Conservation (phyloP, 1,140 invertebrate genomes). For the Meteorus sp. region DNA sequence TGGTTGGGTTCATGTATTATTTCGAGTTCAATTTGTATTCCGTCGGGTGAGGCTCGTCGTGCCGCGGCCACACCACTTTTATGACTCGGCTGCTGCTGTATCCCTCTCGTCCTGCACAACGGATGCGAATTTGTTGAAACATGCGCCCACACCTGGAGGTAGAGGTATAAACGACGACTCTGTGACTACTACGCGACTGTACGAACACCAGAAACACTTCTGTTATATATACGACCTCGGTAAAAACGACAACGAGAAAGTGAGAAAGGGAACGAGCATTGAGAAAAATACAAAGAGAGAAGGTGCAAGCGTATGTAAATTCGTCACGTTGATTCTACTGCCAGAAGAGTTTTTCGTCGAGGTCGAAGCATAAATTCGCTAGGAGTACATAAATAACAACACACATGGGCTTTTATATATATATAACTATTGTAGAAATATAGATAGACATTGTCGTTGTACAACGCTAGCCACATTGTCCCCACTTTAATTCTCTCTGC, state of each 20-base stretch:
- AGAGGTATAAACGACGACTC: too few species aligned
- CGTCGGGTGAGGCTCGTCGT: conserved; percentile 21
- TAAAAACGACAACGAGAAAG: not conserved
- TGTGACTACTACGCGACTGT: too few species aligned
- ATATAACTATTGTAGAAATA: conserved; percentile 8
- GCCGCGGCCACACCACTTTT: conserved; percentile 25
- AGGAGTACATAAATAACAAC: conserved; percentile 27
- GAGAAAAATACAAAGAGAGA: too few species aligned
- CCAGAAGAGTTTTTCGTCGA: conserved; percentile 15
- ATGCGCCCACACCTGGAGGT: conserved; percentile 6
- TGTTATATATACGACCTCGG: conserved; percentile 3
- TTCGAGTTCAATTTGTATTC: conserved; percentile 32
- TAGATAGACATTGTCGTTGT: not conserved
- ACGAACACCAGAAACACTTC: too few species aligned
- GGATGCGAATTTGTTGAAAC: conserved; percentile 24
- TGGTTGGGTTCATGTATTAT: conserved; percentile 28
- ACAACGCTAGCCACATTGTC: not conserved
- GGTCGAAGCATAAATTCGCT: conserved; percentile 20
- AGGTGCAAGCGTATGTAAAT: conserved; percentile 22
- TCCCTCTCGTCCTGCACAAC: too few species aligned
- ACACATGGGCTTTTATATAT: conserved; percentile 19
- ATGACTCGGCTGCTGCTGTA: conserved; percentile 23
- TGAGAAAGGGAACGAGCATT: not conserved
- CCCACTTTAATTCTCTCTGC: not conserved
- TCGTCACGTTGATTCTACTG: conserved; percentile 26